Evolutionary conservation across 2,888 invertebrate species (phyloP).

Genomic region (Endomychus coccineus): DNA sequence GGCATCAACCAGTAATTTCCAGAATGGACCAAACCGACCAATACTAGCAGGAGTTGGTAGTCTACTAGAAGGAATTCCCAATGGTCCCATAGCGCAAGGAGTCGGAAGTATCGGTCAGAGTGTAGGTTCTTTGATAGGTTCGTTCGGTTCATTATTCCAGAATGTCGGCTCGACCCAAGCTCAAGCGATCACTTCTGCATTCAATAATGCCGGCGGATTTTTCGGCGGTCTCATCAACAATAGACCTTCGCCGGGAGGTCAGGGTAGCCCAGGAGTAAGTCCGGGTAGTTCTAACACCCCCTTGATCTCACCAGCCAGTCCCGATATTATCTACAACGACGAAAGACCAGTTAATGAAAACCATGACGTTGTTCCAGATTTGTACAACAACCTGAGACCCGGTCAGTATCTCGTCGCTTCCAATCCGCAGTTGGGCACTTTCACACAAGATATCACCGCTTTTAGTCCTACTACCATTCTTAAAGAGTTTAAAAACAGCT

Average conservation of each 20-base stretch:
- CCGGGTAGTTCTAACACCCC: neutral
- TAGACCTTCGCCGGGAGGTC: conserved; percentile 1
- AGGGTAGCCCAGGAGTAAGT: neutral
- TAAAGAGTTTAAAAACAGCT: conserved; percentile 5
- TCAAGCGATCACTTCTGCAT: neutral
- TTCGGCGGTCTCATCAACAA: conserved; percentile 9
- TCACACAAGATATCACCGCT: conserved; percentile 16
- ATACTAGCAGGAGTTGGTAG: conserved; percentile 12
- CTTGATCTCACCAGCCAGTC: conserved; percentile 18
- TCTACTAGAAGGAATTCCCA: conserved; percentile 12
- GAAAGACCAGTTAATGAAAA: conserved; percentile 33
- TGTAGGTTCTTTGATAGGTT: conserved; percentile 10
- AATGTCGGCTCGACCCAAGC: no score
- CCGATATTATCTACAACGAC: conserved; percentile 33
- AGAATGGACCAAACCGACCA: conserved; percentile 10
- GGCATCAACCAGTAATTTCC: conserved; percentile 4
- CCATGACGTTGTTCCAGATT: conserved; percentile 26
- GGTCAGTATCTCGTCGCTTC: conserved; percentile 25
- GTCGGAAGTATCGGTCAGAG: conserved; percentile 14
- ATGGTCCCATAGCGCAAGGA: conserved; percentile 13
- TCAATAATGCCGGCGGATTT: conserved; percentile 1
- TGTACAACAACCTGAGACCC: conserved; percentile 19
- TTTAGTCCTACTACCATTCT: conserved; percentile 15
- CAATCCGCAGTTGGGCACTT: conserved; percentile 21
- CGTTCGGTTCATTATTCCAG: no score